Conservation (phyloP, 2,888 invertebrate species). For the Pheosia gnoma region DNA sequence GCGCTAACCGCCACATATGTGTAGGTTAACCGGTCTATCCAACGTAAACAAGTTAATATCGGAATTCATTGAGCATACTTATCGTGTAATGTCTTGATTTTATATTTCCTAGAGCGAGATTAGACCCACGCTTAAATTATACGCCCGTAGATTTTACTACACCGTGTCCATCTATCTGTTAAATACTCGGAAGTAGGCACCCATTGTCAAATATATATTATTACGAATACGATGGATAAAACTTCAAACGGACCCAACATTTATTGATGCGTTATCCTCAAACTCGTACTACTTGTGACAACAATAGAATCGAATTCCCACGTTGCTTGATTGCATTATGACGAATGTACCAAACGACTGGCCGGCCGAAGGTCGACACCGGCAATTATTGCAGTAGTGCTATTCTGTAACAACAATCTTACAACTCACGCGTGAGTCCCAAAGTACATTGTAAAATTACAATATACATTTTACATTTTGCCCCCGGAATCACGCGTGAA, state of each 20-base stretch:
- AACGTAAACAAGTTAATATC: not conserved
- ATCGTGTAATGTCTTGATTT: not conserved
- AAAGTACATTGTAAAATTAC: too few relatives aligned
- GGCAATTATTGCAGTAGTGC: not conserved
- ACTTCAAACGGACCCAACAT: not conserved
- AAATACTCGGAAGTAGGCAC: too few relatives aligned
- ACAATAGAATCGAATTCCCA: conserved; percentile 36
- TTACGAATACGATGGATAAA: not conserved
- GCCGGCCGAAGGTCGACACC: conserved; percentile 24
- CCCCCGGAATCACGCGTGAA: too few relatives aligned
- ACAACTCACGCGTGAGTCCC: too few relatives aligned
- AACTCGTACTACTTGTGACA: not conserved
- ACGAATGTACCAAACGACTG: conserved; percentile 16
- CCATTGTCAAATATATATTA: too few relatives aligned
- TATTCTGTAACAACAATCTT: not conserved
- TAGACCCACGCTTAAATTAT: not conserved
- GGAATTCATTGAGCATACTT: not conserved
- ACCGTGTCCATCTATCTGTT: too few relatives aligned
- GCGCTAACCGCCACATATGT: too few relatives aligned
- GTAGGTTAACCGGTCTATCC: not conserved
- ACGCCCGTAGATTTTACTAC: too few relatives aligned
- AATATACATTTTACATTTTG: too few relatives aligned
- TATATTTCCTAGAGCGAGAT: not conserved
- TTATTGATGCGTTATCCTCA: conserved; percentile 1
- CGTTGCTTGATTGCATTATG: conserved; percentile 17